Base-by-base conservation (phyloP, 2,113 vertebrate species). In the Heterotilapia buettikoferi region DNA sequence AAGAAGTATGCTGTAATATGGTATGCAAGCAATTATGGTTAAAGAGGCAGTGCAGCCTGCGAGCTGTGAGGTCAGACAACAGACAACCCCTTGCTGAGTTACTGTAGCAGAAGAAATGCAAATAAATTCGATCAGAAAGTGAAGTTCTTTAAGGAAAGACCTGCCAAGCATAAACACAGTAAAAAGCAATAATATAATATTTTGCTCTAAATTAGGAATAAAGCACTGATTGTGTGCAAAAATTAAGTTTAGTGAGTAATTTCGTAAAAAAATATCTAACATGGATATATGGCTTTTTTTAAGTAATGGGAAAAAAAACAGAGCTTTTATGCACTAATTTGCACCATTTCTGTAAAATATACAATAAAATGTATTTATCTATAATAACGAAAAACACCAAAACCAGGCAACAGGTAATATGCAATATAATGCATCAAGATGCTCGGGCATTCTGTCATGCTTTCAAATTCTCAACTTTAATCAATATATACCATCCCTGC, bases 21-120 rank as follows among this genome's bases (percentile, higher is more conserved):
- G 93, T 90, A 93, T 96, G 95, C 89, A 92, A 95, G 92, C 95
- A 95, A 95, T 96, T 95, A 96, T 89, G 89, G 90, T 91, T 88
- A 86, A 93, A 94, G 86, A 92, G 91, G 87, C 88, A 13, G 89
- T 82, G 90, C 89, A 86, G 93, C 61, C 82, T 90, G 89, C 19
- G 82, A 93, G 84, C 85, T 61, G 81, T 56, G 85, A 85, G 94
- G 93, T 93, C 88, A 92, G 88, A 89, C 87, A 88, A 89, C 87
- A 90, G 79, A 87, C 84, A 84, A 84, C 90, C 93, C 89, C 90
- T 90, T 59, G 91, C 92, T 84, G 90, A 94, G 94, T 90, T 93
- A 90, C 90, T 93, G 91, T 90, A 93, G 89, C 85, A 68, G 79
- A 88, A 89, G 66, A 93, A 92, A 94, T 92, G 89, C 90, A 89